Base-by-base conservation (phyloP, 2,888 invertebrate genomes). In the Choristoneura rosaceana region DNA sequence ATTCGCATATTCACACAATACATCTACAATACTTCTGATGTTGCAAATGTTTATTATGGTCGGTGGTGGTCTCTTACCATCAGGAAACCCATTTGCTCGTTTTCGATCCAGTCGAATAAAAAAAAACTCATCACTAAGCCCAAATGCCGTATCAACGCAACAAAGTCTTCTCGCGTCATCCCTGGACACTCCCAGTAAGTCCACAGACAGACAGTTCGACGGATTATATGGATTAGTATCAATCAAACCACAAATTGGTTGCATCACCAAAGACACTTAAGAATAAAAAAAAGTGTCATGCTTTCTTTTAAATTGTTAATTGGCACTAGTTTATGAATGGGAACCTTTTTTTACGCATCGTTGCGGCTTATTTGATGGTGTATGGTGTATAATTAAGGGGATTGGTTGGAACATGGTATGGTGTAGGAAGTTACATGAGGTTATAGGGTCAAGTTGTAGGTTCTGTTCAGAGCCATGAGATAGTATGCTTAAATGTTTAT, bases 141-240 rank as follows among this genome's bases (percentile, higher is more conserved):
- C 15, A 47, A 17, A 60, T 65, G 59, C 60, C 70, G 17, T 67
- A 67, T 47, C 67, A 33, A 65, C 25, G 38, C 8, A 14, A 33
- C 4, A 52, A 15, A 43, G 25, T 45, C 61, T 71, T 67, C 71
- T 62, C 47, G 12, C 25, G 59, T 38, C 33, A 69, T 2, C 43
- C 41, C 55, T 74, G 74, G 76, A 74, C 65, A 73, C 69, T 66
- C 66, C 77, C 86, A 83, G 88, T 86, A 78, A 83, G 82, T 82
- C 81, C 77, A 67, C 76, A 77, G 75, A 84, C 87, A 81, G 87
- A 84, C 90, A 85, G 84, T 81, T 79, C 82, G 80, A 75, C 80
- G 86, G 91, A 90, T 92, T 88, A 90, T 78, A 77, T 74, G 91
- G 92, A 90, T 93, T 93, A 93, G 81, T 86, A 91, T 93, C 93